A percentile compares a stretch with the other conserved stretches of the same genome.
Conservation (phyloP, 2,797 vertebrate species). For the Coilia nasus region DNA sequence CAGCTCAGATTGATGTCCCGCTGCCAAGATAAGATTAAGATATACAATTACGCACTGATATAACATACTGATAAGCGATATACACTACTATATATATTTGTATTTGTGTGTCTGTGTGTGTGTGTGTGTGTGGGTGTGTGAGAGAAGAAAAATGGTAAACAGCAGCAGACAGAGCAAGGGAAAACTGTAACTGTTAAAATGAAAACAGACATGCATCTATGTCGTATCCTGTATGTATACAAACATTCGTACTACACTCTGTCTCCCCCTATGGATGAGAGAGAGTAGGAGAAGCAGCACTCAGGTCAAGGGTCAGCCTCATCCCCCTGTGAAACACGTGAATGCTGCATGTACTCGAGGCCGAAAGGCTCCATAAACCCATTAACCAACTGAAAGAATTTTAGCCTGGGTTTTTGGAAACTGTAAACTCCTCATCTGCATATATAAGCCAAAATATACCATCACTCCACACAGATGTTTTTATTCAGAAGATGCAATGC, state of each 20-base stretch:
- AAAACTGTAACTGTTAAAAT: neutral
- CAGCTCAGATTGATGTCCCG: constrained; percentile 71
- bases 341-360: neutral
- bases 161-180: neutral
- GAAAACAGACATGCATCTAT: neutral
- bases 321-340: neutral
- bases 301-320: neutral
- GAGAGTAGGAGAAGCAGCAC: neutral
- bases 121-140: neutral
- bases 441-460: neutral
- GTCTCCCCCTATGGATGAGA: constrained; percentile 68
- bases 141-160: neutral
- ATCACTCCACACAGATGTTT: neutral
- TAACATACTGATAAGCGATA: too few species aligned
- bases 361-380: too few species aligned
- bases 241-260: constrained; percentile 44
- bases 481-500: neutral
- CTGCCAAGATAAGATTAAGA: neutral
- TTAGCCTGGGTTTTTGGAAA: neutral
- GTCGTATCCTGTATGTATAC: neutral
- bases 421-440: neutral
- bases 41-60: neutral
- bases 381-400: neutral
- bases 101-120: neutral
- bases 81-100: neutral